Percentiles rank a stretch among this genome's conserved stretches.
Conservation (phyloP, 2,888 invertebrate genomes). For the Patella ulyssiponensis region DNA sequence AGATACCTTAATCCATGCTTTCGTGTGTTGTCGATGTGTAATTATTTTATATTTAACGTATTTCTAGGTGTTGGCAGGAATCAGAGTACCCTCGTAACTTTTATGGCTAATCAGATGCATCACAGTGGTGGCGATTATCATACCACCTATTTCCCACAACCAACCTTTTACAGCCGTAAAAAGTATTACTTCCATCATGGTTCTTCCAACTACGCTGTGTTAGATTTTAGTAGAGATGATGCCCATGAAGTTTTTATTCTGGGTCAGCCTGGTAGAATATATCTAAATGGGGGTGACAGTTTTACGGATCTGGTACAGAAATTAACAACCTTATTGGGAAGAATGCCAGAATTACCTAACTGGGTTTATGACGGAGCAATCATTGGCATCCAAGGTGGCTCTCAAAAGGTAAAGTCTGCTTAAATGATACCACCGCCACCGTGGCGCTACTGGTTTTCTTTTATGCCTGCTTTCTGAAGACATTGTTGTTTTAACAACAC, state of each 20-base stretch:
- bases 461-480: no score
- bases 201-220: slow-evolving; percentile 50
- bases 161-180: slow-evolving; percentile 57
- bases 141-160: slow-evolving; percentile 64
- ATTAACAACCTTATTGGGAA: slow-evolving; percentile 43
- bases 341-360: slow-evolving; percentile 54
- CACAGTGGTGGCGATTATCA: slow-evolving; percentile 59
- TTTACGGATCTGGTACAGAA: slow-evolving; percentile 37
- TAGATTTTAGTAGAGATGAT: slow-evolving; percentile 51
- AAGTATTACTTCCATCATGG: slow-evolving; percentile 57
- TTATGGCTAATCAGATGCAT: slow-evolving; percentile 46
- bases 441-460: no score
- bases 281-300: slow-evolving; percentile 39
- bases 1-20: background rate
- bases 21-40: background rate
- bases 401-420: slow-evolving; percentile 29
- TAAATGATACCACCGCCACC: no score
- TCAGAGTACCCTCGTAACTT: slow-evolving; percentile 57
- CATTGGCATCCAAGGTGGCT: slow-evolving; percentile 63
- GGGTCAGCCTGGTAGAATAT: slow-evolving; percentile 38
- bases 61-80: slow-evolving; percentile 64
- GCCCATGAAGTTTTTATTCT: slow-evolving; percentile 56
- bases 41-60: background rate
- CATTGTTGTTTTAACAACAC: no score
- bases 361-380: slow-evolving; percentile 61